Base-by-base conservation (phyloP, 2,113 vertebrate species). In the Pomatorhinus ruficollis region DNA sequence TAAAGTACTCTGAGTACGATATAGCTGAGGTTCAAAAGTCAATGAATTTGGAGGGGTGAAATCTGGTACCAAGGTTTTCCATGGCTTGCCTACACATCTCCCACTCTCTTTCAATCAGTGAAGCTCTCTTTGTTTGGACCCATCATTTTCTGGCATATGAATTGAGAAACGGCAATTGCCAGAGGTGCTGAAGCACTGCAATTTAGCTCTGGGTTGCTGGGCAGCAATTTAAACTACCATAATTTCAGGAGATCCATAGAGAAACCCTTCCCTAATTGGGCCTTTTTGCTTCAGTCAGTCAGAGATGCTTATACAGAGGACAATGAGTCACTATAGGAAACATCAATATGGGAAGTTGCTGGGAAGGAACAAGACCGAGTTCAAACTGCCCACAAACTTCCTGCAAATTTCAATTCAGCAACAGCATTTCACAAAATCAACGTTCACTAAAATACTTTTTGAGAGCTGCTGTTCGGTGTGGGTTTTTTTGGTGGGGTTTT, bases 171-270 rank as follows among this genome's bases (percentile, higher is more conserved):
- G 66, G 35, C 71, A 92, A 93, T 90, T 89, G 68, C 52, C 50
- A 94, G 68, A 64, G 84, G 33, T 59, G 47, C 44, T 86, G 33
- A 92, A 92, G 63, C 33, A 74, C 71, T 92, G 82, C 87, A 94
- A 96, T 96, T 95, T 93, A 93, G 50, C 54, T 86, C 39, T 63
- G 47, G 16, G 86, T 96, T 95, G 91, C 93, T 90, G 90, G 71
- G 91, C 83, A 96, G 94, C 83, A 54, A 77, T 66, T 90, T 90
- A 90, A 90, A 89, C 59, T 68, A 83, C 72, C 77, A 31, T 92
- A 93, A 95, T 96, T 96, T 96, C 83, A 86, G 47, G 30, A 68
- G 33, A 89, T 70, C 35, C 52, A 47, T 45, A 83, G 68, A 93
- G 30, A 27, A 90, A 39, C 86, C 52, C 39, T 89, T 66, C 35